Evolutionary conservation across 2,888 invertebrate genomes (phyloP), one percentile per base, ranked within the genome.

Genomic region (Noctua comes): DNA sequence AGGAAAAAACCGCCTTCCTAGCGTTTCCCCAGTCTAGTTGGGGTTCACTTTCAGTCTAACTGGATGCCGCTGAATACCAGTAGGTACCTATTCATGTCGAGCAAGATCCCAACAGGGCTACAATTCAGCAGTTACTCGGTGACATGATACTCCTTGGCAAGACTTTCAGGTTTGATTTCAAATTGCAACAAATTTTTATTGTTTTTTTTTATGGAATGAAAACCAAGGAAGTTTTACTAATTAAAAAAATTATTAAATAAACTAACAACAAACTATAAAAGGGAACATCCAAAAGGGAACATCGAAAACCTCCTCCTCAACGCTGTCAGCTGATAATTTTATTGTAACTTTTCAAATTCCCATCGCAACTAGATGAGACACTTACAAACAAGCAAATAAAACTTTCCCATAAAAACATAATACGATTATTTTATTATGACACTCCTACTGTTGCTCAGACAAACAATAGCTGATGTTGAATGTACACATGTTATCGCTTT

Each of bases 401-500:
- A 59, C 71, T 68, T 84, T 71, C 54, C 68, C 65, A 40, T 48
- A n/a, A 81, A 69, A 80, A 69, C 18, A 84, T 80, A 16, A n/a
- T 69, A 70, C 43, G 13, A 84, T 74, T 71, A 78, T 46, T 48
- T 57, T 77, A 70, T 74, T 77, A 79, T 77, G 65, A 71, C 72
- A 69, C 62, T 68, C 68, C 72, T 85, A 65, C 79, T 79, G 82
- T 73, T 69, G 68, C 76, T 74, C 59, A 81, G 81, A 79, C 73
- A 87, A 86, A 82, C 79, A 79, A 48, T 72, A 83, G 76, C 66
- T 73, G 62, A 65, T 91, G 90, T 90, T 85, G 80, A 89, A 90
- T 87, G 79, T 92, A 92, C 90, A 79, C 62, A 82, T 85, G 87
- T 92, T 95, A 95, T 95, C 95, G 91, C 91, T 92, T 90, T 91